Base-by-base conservation (phyloP, 2,888 invertebrate genomes). In the Fabriciana adippe region DNA sequence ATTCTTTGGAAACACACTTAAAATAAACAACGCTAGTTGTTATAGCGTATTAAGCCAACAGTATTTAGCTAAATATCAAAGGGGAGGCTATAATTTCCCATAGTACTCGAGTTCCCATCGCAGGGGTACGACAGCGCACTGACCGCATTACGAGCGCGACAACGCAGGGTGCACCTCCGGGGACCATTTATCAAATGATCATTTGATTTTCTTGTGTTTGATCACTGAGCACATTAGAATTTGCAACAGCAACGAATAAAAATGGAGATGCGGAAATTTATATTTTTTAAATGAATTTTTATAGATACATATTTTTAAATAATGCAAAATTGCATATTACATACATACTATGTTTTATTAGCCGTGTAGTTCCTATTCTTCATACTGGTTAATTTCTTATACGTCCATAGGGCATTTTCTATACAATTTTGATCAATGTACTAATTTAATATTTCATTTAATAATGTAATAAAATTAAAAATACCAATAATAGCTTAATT, bases 161-260 rank as follows among this genome's bases (percentile, higher is more conserved):
- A 78, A 77, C 76, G 79, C 79, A 74, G 71, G 82, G 85, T 70
- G 74, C 81, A 79, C 83, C 88, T 87, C 82, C 79, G 74, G 86
- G 86, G 88, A 88, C 90, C 86, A 93, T 93, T 93, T 92, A 93
- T 93, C 93, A 93, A 93, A 93, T 93, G 90, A 93, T 93, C 93
- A 91, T 93, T 93, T 93, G 92, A 93, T 93, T 93, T 93, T 91
- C 92, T 93, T 93, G 92, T 93, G 90, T 93, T 93, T 93, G 92
- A 93, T 93, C 93, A 93, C 86, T 91, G 92, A 90, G 83, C 92
- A 91, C 92, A 90, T 92, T 92, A 92, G 82, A 87, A 88, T 91
- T 91, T 89, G 90, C 90, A 88, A 89, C 85, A 82, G 78, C 78
- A 69, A 71, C 72, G 78, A 74, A 74, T 75, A 74, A 76, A 75